phyloP scores from a whole-genome alignment of 2,888 invertebrate species.

The Netelia melanura region DNA sequence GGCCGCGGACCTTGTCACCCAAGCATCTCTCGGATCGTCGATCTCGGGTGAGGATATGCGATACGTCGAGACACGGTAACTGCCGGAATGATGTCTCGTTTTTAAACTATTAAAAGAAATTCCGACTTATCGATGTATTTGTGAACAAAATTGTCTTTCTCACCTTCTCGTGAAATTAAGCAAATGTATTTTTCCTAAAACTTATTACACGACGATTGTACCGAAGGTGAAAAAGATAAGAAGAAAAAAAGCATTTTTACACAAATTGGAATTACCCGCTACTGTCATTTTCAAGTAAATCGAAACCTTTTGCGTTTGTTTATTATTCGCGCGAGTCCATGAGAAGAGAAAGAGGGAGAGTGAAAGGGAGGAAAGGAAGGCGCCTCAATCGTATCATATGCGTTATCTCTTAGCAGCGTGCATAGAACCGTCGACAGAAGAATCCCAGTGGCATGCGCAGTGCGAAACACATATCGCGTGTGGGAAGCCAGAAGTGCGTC shows the following conservation, averaged over 20 bases:
- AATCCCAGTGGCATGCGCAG: not conserved
- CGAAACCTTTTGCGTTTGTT: not conserved
- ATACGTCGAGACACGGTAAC: not conserved
- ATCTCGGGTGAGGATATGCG: not conserved
- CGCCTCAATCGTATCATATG: constrained; percentile 8
- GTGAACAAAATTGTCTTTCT: not conserved
- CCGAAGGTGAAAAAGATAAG: no score
- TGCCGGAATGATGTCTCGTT: not conserved
- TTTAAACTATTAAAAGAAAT: not conserved
- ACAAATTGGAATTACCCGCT: no score
- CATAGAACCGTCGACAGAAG: not conserved
- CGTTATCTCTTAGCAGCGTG: constrained; percentile 21
- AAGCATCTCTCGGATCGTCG: not conserved
- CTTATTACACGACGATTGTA: not conserved
- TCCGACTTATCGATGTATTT: not conserved
- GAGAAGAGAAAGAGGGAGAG: not conserved
- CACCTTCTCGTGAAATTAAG: not conserved
- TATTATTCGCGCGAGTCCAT: not conserved
- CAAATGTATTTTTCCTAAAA: not conserved
- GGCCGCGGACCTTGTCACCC: constrained; percentile 35
- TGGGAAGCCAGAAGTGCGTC: constrained; percentile 76
- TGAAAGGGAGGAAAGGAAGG: constrained; percentile 14
- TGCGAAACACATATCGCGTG: constrained; percentile 66
- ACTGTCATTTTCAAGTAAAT: not conserved
- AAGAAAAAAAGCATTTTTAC: no score